These are phyloP conservation scores for Helicoverpa zea DNA, from an alignment of 1,140 invertebrate species.

Conservation along the genomic window DNA sequence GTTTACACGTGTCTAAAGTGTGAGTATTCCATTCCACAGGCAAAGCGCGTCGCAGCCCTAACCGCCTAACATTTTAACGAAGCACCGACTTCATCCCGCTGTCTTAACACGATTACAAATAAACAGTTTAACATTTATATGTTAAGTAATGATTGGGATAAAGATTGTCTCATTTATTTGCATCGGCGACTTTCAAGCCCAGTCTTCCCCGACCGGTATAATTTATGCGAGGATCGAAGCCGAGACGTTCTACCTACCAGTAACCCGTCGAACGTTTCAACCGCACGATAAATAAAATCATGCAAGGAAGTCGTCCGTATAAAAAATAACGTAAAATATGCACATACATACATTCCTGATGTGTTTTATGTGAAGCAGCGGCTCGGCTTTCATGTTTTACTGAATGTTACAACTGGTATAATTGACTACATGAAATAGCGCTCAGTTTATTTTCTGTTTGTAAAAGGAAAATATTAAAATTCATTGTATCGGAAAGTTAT, in stretches of 20 bases:
- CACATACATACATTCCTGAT: constrained; percentile 46
- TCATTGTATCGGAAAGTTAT: background rate
- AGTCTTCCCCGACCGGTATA: constrained; percentile 55
- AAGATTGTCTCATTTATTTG: constrained; percentile 52
- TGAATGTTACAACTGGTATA: constrained; percentile 23
- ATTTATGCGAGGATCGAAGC: constrained; percentile 54
- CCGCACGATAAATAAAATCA: constrained; percentile 46
- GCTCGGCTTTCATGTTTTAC: constrained; percentile 26
- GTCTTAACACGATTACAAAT: constrained; percentile 39
- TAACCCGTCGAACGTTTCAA: constrained; percentile 21
- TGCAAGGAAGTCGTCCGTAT: constrained; percentile 43
- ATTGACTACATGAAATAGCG: background rate
- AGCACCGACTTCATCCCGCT: constrained; percentile 10
- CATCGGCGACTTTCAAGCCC: constrained; percentile 57
- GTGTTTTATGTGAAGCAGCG: constrained; percentile 32
- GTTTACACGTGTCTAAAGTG: no score
- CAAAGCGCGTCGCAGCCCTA: background rate
- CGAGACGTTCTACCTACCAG: background rate
- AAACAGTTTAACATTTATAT: constrained; percentile 45
- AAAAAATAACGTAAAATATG: constrained; percentile 48
- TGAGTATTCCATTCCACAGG: background rate
- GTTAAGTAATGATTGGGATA: constrained; percentile 49
- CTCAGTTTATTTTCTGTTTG: background rate
- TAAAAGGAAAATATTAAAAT: constrained; percentile 1
- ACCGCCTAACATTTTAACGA: constrained; percentile 5